phyloP scores from a whole-genome alignment of 2,113 vertebrate genomes.

The Rhinogobius similis region DNA sequence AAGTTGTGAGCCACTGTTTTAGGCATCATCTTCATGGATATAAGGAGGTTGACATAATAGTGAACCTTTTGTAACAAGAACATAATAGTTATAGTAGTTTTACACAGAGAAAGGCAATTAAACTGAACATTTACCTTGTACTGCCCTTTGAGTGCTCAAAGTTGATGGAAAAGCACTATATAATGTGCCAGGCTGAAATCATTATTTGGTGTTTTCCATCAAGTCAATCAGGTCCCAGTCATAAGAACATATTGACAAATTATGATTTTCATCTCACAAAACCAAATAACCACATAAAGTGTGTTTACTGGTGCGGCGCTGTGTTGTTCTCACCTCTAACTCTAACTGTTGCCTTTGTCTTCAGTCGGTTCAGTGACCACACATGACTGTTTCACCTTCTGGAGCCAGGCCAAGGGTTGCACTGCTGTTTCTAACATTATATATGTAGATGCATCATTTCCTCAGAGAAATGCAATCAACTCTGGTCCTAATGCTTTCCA shows the following conservation, averaged over 20 bases:
- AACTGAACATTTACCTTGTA: no score
- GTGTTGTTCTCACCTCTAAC: neutral
- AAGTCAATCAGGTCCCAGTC: no score
- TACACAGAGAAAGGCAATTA: no score
- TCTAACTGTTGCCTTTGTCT: neutral
- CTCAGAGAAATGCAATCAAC: constrained; percentile 39
- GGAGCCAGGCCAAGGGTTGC: constrained; percentile 28
- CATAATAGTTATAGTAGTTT: no score
- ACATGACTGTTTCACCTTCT: constrained; percentile 22
- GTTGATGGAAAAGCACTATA: no score
- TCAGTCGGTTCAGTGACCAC: constrained; percentile 27
- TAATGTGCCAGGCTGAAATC: no score
- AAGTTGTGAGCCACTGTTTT: no score
- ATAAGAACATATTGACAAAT: neutral
- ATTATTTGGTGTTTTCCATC: no score
- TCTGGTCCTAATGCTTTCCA: constrained; percentile 19
- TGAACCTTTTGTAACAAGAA: no score
- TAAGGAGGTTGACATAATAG: no score
- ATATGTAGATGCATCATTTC: neutral
- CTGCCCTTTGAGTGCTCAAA: no score
- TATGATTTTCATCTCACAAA: neutral
- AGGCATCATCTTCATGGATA: no score
- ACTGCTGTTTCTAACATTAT: constrained; percentile 11
- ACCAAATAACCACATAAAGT: neutral
- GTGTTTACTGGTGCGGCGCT: neutral